phyloP scores from a whole-genome alignment of 2,113 vertebrate genomes.

The Ammospiza caudacuta region DNA sequence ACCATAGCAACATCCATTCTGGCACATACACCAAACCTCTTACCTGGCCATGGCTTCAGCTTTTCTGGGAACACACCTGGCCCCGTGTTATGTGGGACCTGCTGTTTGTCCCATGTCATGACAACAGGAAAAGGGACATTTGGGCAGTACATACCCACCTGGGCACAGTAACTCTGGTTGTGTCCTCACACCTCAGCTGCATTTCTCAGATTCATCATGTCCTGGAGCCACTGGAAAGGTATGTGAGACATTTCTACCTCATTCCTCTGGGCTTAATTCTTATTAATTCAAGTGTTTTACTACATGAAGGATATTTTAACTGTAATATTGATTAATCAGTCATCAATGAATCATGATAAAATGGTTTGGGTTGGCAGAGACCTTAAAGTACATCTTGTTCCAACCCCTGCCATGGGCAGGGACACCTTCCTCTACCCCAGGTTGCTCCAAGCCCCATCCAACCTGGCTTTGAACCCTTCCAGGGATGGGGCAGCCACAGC shows the following conservation, averaged over 20 bases:
- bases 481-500: background rate
- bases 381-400: background rate
- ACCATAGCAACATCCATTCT: background rate
- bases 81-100: background rate
- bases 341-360: background rate
- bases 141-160: background rate
- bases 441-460: background rate
- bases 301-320: background rate
- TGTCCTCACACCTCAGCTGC: background rate
- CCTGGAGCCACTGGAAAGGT: background rate
- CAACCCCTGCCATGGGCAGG: background rate
- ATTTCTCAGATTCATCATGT: background rate
- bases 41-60: background rate
- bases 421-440: rapidly evolving
- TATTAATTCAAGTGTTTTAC: background rate
- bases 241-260: background rate
- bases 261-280: background rate
- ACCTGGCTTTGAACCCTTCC: background rate
- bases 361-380: background rate
- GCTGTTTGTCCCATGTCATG: background rate
- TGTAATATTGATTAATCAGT: background rate
- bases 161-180: background rate
- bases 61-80: background rate
- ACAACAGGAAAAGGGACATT: background rate
- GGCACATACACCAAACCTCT: background rate